Evolutionary conservation across 2,113 vertebrate genomes (phyloP).

Genomic region (Zosterops borbonicus): DNA sequence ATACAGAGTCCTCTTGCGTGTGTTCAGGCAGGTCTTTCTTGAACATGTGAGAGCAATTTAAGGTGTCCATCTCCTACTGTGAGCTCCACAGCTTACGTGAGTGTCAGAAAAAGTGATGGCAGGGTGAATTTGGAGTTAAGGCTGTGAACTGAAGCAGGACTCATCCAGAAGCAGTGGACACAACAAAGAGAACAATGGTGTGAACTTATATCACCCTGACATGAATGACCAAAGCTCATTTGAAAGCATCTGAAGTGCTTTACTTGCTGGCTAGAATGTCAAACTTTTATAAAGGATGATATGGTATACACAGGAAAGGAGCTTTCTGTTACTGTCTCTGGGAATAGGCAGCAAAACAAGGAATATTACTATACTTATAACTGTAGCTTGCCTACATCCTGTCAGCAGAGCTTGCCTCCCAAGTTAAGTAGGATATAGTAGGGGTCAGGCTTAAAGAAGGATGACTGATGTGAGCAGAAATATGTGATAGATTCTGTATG

Average conservation of each 20-base stretch:
- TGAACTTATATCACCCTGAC: neutral
- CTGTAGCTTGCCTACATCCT: neutral
- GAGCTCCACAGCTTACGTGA: neutral
- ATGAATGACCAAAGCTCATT: neutral
- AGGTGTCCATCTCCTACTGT: neutral
- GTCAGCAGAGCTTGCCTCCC: neutral
- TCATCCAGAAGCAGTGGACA: neutral
- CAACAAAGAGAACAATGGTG: neutral
- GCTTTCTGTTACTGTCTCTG: neutral
- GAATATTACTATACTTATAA: neutral
- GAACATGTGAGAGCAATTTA: neutral
- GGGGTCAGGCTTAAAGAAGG: neutral
- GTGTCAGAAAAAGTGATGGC: neutral
- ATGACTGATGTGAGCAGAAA: neutral
- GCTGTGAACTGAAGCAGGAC: neutral
- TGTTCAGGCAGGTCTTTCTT: neutral
- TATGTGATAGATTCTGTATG: rapidly evolving
- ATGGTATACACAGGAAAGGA: neutral
- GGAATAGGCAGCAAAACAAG: neutral
- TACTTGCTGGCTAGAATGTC: neutral
- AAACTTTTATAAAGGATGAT: neutral
- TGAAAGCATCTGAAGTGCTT: neutral
- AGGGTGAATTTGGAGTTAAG: neutral
- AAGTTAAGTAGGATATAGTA: neutral
- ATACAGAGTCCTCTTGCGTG: rapidly evolving